These are phyloP conservation scores for Heliconius melpomene DNA, from an alignment of 1,140 invertebrate species.

Conservation along the genomic window DNA sequence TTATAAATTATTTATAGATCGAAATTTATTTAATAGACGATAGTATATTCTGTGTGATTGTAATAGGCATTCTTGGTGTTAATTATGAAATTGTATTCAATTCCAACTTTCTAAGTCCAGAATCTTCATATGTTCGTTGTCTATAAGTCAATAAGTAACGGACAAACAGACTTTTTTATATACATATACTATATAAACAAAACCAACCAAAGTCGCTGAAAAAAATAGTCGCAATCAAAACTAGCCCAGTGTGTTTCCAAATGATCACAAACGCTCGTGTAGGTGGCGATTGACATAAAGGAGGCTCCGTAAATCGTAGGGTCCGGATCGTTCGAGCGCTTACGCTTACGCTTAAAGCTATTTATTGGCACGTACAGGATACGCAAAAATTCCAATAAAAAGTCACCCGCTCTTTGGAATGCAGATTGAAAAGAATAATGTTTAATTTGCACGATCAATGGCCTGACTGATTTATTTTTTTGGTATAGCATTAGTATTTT, in stretches of 20 bases:
- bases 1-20: too few relatives aligned
- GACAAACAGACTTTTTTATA: too few relatives aligned
- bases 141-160: not conserved
- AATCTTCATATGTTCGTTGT: not conserved
- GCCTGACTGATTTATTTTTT: constrained; percentile 57
- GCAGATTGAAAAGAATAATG: constrained; percentile 74
- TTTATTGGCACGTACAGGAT: constrained; percentile 78
- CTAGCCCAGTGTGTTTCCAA: constrained; percentile 6
- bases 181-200: not conserved
- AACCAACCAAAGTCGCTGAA: not conserved
- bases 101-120: too few relatives aligned
- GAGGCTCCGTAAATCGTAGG: constrained; percentile 62
- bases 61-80: too few relatives aligned
- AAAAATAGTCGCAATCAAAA: not conserved
- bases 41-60: too few relatives aligned
- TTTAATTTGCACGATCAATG: constrained; percentile 72
- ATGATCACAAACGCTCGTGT: constrained; percentile 33
- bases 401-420: constrained; percentile 58
- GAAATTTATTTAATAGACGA: too few relatives aligned
- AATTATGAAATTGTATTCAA: too few relatives aligned
- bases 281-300: constrained; percentile 65
- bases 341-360: constrained; percentile 57
- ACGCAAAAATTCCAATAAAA: constrained; percentile 79
- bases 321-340: constrained; percentile 48
- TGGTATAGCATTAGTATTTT: constrained; percentile 39